Base-by-base conservation (phyloP, 2,797 vertebrate genomes). In the Artibeus lituratus region DNA sequence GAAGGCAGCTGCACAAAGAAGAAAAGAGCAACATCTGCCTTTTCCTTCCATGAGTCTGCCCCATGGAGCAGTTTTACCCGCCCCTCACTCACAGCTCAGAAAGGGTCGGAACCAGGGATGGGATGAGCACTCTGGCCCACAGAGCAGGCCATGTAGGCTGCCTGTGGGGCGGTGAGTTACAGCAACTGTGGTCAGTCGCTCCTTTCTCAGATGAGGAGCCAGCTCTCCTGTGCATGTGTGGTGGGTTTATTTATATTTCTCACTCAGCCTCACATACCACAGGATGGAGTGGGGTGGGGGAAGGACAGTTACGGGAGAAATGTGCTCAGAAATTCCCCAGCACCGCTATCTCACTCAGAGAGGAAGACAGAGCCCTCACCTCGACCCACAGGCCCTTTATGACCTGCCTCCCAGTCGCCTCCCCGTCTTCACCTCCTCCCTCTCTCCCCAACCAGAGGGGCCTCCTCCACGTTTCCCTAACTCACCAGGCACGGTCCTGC, bases 301-400 rank as follows among this genome's bases (percentile, higher is more conserved):
- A 74, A 47, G 29, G 81, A 77, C 69, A 69, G 57, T 74, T 51
- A 92, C 22, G 87, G 70, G 47, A 87, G 77, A 94, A 82, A 53
- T 73, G 59, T 4, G 44, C 70, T 85, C 81, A 92, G 82, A 91
- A 92, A 89, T 15, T 49, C 81, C 76, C 53, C 72, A 2, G 24
- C 77, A 35, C 16, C 47, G 69, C 47, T 10, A 5, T 24, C 81
- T 88, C 77, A 39, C 82, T 90, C 74, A 77, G n/a, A 95, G 39
- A 94, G 87, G 90, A 95, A 93, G 59, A 87, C 94, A 62, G 42
- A 90, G 74, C 74, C 80, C 72, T 93, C 62, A 74, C 65, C 74
- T 86, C 53, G 29, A 49, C 76, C 87, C 90, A 77, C 81, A 65
- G 84, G 59, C 35, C 65, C 51, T 81, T 9, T 18, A 3, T 11